phyloP scores from a whole-genome alignment of 1,140 invertebrate species.

The Drosophila kohkoa region DNA sequence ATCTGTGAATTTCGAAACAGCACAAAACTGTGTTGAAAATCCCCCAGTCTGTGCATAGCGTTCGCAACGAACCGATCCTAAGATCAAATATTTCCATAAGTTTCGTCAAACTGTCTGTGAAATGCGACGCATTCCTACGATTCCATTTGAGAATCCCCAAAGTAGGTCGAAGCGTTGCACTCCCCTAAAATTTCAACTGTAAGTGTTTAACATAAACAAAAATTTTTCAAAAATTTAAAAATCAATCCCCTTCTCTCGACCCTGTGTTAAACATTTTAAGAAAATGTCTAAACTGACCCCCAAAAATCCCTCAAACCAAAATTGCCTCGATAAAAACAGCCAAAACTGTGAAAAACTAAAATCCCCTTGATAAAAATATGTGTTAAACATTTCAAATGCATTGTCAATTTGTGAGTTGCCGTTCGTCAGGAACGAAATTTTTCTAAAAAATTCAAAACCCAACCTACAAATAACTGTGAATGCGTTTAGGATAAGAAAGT shows the following conservation, averaged over 20 bases:
- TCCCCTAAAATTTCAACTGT: constrained; percentile 31
- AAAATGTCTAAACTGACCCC: constrained; percentile 65
- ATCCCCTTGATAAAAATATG: constrained; percentile 4
- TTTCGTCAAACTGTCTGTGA: constrained; percentile 80
- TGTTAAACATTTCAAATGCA: constrained; percentile 40
- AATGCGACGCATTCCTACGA: constrained; percentile 16
- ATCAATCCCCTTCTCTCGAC: constrained; percentile 4
- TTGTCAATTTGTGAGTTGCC: constrained; percentile 48
- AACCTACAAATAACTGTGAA: constrained; percentile 60
- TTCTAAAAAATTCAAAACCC: constrained; percentile 62
- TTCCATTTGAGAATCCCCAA: background rate
- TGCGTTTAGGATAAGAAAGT: constrained; percentile 40
- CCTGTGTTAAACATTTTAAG: constrained; percentile 67
- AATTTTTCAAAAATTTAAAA: constrained; percentile 73
- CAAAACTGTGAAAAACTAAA: constrained; percentile 57
- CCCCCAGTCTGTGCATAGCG: constrained; percentile 5
- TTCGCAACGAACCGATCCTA: constrained; percentile 41
- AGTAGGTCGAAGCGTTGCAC: background rate
- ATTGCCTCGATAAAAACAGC: constrained; percentile 66
- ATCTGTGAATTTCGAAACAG: background rate
- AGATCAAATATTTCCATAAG: constrained; percentile 45
- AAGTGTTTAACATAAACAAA: constrained; percentile 26
- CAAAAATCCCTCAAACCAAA: constrained; percentile 31
- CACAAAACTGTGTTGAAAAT: constrained; percentile 40
- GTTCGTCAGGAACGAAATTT: constrained; percentile 60